These are phyloP conservation scores for Chaetophractus vellerosus DNA, from an alignment of 2,797 vertebrate species.

Conservation along the genomic window DNA sequence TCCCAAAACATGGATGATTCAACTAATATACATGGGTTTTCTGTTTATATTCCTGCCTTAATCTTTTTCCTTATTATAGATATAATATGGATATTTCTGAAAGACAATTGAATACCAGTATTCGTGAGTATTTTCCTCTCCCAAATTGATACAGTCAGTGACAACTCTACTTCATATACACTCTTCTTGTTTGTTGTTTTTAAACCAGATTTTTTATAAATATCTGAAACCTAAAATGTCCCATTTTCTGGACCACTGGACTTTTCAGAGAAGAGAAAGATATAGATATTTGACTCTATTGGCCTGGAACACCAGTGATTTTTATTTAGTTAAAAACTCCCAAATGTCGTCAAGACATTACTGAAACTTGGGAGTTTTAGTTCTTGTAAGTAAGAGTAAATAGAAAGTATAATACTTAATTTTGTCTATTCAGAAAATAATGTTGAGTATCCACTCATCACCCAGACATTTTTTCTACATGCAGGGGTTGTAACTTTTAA, in stretches of 20 bases:
- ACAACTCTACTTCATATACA: not conserved
- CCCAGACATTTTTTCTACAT: not conserved
- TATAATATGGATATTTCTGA: not conserved
- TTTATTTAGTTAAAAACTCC: not conserved
- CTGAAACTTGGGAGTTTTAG: too few species aligned
- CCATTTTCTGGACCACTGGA: not conserved
- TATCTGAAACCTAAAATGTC: not conserved
- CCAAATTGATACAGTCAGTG: too few species aligned
- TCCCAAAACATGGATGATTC: slow-evolving; percentile 7
- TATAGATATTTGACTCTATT: not conserved
- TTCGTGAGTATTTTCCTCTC: not conserved
- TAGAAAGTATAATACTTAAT: not conserved
- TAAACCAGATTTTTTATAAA: not conserved
- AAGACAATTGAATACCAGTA: not conserved
- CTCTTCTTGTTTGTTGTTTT: slow-evolving; percentile 3
- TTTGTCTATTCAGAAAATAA: slow-evolving; percentile 25
- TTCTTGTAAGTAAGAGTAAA: not conserved
- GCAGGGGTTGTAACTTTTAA: not conserved
- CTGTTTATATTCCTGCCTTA: not conserved
- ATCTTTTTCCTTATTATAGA: not conserved
- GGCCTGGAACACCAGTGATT: not conserved
- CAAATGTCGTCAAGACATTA: too few species aligned
- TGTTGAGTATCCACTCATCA: not conserved
- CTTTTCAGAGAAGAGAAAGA: not conserved
- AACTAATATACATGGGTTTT: not conserved